These are phyloP conservation scores for Monodelphis domestica DNA, from an alignment of 2,797 vertebrate species.

Conservation along the genomic window DNA sequence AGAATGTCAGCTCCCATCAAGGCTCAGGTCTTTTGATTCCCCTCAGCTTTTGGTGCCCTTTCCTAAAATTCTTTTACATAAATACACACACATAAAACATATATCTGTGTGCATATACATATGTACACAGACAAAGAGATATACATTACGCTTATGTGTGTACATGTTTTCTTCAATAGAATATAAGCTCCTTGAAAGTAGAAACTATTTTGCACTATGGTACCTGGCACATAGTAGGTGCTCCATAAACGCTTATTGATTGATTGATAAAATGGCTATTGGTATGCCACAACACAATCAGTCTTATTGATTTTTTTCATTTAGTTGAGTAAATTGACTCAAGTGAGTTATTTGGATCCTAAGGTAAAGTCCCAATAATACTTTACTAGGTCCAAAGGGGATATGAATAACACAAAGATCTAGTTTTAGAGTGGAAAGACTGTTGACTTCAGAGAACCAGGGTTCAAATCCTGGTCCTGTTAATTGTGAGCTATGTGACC, in stretches of 20 bases:
- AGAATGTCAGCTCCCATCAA: neutral
- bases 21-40: neutral
- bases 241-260: neutral
- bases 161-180: neutral
- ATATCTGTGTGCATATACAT: too few relatives aligned
- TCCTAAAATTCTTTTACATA: neutral
- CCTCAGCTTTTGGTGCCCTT: neutral
- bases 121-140: neutral
- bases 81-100: neutral
- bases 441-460: too few relatives aligned
- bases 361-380: neutral
- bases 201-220: neutral
- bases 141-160: neutral
- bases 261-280: neutral
- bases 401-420: too few relatives aligned
- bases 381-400: neutral
- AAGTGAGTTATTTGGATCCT: neutral
- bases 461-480: too few relatives aligned
- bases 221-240: neutral
- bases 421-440: too few relatives aligned
- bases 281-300: neutral
- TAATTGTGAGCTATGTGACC: too few relatives aligned
- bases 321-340: neutral
- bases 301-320: neutral
- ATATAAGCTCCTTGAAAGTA: neutral